Evolutionary conservation across 92 coral and sea anemone species (phyloP).

Genomic region (Heliopora coerulea): DNA sequence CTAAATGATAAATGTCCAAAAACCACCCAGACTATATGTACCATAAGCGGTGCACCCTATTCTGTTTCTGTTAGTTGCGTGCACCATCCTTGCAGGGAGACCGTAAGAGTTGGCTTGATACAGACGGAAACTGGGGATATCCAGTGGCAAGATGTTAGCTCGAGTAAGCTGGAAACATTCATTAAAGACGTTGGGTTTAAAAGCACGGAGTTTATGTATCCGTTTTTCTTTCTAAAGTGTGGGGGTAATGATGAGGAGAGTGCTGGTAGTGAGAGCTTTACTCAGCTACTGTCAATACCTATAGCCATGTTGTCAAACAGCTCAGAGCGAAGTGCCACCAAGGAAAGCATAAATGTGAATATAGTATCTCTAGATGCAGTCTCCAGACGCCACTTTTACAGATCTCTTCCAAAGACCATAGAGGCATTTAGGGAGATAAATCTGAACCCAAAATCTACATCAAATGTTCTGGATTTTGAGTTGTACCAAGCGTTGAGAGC

Average conservation of each 20-base stretch:
- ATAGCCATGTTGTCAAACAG: not conserved
- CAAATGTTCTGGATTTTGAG: slow-evolving; percentile 61
- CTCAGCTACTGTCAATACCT: slow-evolving; percentile 16
- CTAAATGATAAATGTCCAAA: not conserved
- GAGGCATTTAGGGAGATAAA: slow-evolving; percentile 55
- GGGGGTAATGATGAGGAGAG: not conserved
- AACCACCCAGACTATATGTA: not conserved
- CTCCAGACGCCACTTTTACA: slow-evolving; percentile 79
- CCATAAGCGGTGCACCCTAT: not conserved
- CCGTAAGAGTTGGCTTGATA: slow-evolving; percentile 21
- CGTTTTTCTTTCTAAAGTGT: slow-evolving; percentile 30
- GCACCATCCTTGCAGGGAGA: slow-evolving; percentile 39
- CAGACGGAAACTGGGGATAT: slow-evolving; percentile 23
- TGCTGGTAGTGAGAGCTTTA: not conserved
- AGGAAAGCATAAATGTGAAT: slow-evolving; percentile 63
- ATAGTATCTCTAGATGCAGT: slow-evolving; percentile 72
- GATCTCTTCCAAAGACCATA: slow-evolving; percentile 75
- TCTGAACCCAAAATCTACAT: slow-evolving; percentile 36
- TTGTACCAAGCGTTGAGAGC: slow-evolving; percentile 54
- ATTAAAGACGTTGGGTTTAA: slow-evolving; percentile 28
- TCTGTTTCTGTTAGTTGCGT: slow-evolving; percentile 45
- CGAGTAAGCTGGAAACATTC: slow-evolving; percentile 30
- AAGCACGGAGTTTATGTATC: slow-evolving; percentile 12
- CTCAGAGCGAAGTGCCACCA: slow-evolving; percentile 28
- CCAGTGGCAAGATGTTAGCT: slow-evolving; percentile 35